Evolutionary conservation across 2,888 invertebrate species (phyloP).

Genomic region (Thymelicus sylvestris): DNA sequence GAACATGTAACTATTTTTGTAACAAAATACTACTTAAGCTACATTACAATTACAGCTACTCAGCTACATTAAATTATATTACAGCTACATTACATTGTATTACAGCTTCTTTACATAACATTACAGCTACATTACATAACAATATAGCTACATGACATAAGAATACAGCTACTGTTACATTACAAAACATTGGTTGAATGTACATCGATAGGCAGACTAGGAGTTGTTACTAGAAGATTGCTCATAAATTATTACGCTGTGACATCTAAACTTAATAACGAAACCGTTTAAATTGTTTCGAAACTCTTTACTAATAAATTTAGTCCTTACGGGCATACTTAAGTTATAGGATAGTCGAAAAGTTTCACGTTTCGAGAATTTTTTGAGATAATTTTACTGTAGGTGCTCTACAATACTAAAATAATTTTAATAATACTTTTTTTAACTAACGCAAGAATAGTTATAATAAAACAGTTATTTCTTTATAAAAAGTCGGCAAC

Average conservation of each 20-base stretch:
- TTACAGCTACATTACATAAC: background rate
- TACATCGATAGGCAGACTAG: background rate
- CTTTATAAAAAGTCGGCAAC: too few relatives aligned
- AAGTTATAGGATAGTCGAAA: background rate
- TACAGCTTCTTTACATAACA: too few relatives aligned
- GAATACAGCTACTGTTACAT: too few relatives aligned
- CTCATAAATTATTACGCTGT: background rate
- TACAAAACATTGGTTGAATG: background rate
- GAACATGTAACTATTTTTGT: background rate
- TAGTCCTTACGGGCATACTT: background rate
- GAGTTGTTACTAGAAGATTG: background rate
- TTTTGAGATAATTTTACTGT: background rate
- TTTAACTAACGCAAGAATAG: too few relatives aligned
- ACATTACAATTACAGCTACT: too few relatives aligned
- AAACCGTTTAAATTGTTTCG: background rate
- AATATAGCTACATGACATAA: too few relatives aligned
- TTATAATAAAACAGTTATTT: too few relatives aligned
- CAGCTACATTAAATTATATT: too few relatives aligned
- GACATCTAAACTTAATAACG: constrained; percentile 1
- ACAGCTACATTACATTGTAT: too few relatives aligned
- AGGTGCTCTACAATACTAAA: too few relatives aligned
- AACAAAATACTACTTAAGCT: background rate
- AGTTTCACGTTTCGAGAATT: background rate
- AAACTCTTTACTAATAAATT: constrained; percentile 6
- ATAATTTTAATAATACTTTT: too few relatives aligned